A percentile compares a stretch with the other conserved stretches of the same genome.
Evolutionary conservation across 2,888 invertebrate genomes (phyloP).

Genomic region (Eristalinus aeneus): DNA sequence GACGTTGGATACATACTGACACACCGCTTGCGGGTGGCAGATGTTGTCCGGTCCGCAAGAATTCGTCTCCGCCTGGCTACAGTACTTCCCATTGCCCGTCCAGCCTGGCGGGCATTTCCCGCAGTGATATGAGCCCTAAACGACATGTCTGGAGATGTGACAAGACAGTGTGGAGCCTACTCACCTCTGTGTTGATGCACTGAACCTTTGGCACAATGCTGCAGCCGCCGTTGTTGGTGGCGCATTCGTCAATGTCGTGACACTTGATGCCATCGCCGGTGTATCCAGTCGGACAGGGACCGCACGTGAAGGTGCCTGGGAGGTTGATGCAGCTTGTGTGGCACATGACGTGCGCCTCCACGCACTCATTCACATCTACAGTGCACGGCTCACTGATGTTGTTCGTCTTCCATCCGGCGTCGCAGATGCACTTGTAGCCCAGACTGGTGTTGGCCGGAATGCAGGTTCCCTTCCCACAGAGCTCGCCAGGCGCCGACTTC

Average conservation of each 20-base stretch:
- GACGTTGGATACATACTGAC: constrained; percentile 86
- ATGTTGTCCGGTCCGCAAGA: constrained; percentile 80
- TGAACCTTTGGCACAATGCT: constrained; percentile 89
- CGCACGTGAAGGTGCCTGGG: constrained; percentile 94
- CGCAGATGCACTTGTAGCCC: constrained; percentile 90
- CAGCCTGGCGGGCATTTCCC: constrained; percentile 94
- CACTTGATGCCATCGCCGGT: constrained; percentile 94
- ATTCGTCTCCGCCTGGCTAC: constrained; percentile 79
- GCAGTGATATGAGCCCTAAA: constrained; percentile 91
- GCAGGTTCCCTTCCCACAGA: constrained; percentile 95
- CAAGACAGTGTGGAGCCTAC: background rate
- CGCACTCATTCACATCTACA: constrained; percentile 94
- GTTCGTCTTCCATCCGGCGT: constrained; percentile 91
- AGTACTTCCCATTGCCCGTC: constrained; percentile 90
- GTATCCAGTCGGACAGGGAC: constrained; percentile 92
- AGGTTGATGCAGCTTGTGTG: constrained; percentile 92
- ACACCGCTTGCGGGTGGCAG: constrained; percentile 91
- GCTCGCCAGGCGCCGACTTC: constrained; percentile 85
- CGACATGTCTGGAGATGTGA: background rate
- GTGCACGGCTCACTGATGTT: constrained; percentile 87
- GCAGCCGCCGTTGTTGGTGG: constrained; percentile 92
- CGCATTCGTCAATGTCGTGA: constrained; percentile 94
- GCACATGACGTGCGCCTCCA: constrained; percentile 86
- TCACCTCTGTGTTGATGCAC: constrained; percentile 91
- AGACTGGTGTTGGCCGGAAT: constrained; percentile 84